Evolutionary conservation across 2,113 vertebrate genomes (phyloP).

Genomic region (Cettia cetti): DNA sequence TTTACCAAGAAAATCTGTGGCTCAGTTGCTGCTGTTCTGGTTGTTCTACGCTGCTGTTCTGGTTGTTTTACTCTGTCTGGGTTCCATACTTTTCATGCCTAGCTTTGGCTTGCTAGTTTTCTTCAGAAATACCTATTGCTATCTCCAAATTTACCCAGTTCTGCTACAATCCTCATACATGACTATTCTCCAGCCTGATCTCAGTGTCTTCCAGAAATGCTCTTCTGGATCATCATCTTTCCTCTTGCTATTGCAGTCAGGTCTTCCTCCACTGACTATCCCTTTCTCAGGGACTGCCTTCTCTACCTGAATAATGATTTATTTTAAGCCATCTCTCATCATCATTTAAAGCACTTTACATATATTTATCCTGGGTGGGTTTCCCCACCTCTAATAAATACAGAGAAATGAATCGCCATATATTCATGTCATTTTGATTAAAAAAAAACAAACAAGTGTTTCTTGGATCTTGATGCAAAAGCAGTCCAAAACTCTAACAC

Average conservation of each 20-base stretch:
- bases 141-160: not conserved
- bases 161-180: not conserved
- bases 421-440: not conserved
- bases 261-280: not conserved
- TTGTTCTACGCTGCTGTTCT: no score
- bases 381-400: not conserved
- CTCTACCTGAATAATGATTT: not conserved
- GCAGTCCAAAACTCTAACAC: not conserved
- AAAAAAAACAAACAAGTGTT: not conserved
- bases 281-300: not conserved
- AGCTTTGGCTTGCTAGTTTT: not conserved
- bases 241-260: not conserved
- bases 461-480: not conserved
- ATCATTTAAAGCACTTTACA: no score
- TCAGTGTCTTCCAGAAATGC: not conserved
- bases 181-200: not conserved
- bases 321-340: not conserved
- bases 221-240: not conserved
- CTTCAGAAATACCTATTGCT: not conserved
- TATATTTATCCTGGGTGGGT: not conserved
- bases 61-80: not conserved
- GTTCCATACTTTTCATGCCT: not conserved
- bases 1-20: not conserved
- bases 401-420: not conserved
- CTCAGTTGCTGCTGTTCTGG: fast-evolving